Base-by-base conservation (phyloP, 2,888 invertebrate species). In the Macrophya alboannulata region DNA sequence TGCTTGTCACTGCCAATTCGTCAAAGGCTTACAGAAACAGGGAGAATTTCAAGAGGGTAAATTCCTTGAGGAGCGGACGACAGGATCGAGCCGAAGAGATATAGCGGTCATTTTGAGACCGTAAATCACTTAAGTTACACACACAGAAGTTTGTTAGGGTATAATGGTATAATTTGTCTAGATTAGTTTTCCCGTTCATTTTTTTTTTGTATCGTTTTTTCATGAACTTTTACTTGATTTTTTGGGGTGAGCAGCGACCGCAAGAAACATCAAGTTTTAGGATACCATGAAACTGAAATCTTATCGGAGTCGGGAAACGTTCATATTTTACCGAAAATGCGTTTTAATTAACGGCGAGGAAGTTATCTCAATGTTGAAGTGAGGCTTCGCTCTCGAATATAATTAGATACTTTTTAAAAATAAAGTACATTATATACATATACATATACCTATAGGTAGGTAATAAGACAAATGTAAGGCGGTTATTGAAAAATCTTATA, bases 1-100 rank as follows among this genome's bases (percentile, higher is more conserved):
- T 74, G 21, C 72, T 74, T 74, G 43, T 45, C 72, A 74, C 72
- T 45, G 45, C 45, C 72, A 45, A 74, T 74, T 74, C 72, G 45
- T 74, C 45, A 74, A 37, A 68, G 68, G 68, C 68, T 68, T 68
- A 68, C 15, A 25, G 68, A 17, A 37, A 15, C 17, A 5, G 68
- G 37, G 17, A 12, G 37, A 68, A 37, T 68, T 68, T 68, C 68
- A 4, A 17, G 15, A 68, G 37, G 68, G 17, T 37, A 37, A 68
- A 68, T 68, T 68, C 68, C 68, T 37, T 8, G 37, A 25, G 10
- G 10, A 62, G 10, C 21, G 25, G 25, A 37, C 62, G 62, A 62
- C 62, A 25, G 68, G 37, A 68, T 37, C 68, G 2, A 68, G 37
- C 37, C 68, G 17, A 37, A 68, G 68, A 68, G 4, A 68, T 37